Conservation (phyloP, 2,797 vertebrate genomes). For the Delichon dasypus region DNA sequence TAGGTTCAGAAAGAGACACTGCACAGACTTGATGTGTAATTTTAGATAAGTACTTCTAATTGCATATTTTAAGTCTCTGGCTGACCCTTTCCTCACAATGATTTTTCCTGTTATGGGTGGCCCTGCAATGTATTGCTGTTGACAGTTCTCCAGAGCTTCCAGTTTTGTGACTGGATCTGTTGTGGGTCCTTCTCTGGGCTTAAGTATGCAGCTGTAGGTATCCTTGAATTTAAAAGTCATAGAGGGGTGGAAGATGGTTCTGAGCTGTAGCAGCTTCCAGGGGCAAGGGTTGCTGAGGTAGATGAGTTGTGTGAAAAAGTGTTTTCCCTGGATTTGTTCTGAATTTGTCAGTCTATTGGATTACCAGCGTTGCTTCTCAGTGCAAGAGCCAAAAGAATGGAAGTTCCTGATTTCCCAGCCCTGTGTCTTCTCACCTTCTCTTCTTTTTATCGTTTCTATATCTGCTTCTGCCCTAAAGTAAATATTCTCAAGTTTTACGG, state of each 20-base stretch:
- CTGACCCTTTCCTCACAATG: not conserved
- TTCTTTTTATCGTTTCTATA: not conserved
- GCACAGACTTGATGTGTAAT: not conserved
- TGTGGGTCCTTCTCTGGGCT: not conserved
- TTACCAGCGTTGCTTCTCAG: not conserved
- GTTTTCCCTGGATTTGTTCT: not conserved
- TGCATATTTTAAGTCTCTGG: constrained; percentile 1
- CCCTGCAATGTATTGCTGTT: not conserved
- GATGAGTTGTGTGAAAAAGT: not conserved
- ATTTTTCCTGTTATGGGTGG: not conserved
- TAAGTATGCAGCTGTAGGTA: not conserved
- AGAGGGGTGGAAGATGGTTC: not conserved
- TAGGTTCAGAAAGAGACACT: not conserved
- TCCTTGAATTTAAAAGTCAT: not conserved
- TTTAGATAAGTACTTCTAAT: constrained; percentile 35
- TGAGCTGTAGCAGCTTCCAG: not conserved
- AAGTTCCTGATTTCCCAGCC: not conserved
- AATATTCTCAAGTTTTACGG: not conserved
- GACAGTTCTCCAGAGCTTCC: not conserved
- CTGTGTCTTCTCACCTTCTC: not conserved
- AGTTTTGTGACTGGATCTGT: not conserved
- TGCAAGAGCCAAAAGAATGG: not conserved
- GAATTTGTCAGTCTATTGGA: not conserved
- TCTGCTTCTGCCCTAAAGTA: not conserved
- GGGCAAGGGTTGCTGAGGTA: not conserved